Percentiles rank a stretch among this genome's conserved stretches.
Evolutionary conservation across 2,888 invertebrate species (phyloP).

Genomic region (Calliphora vomitoria): DNA sequence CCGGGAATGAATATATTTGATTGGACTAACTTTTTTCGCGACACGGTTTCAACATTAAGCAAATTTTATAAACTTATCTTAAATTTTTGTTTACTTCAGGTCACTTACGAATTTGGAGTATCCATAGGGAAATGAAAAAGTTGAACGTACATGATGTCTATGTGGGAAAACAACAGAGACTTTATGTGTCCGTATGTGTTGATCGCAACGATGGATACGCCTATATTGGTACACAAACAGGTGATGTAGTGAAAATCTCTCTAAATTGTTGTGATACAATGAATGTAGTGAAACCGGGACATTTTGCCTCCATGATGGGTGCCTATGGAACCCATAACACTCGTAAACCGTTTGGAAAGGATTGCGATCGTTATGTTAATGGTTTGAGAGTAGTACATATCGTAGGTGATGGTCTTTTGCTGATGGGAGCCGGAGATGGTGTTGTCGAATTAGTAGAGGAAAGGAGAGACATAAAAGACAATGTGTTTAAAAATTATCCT

Average conservation of each 20-base stretch:
- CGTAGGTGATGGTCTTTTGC: slow-evolving; percentile 87
- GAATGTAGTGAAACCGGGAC: slow-evolving; percentile 77
- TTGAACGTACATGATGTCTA: slow-evolving; percentile 90
- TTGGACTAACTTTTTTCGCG: too few relatives aligned
- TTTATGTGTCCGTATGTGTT: slow-evolving; percentile 90
- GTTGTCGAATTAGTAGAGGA: slow-evolving; percentile 90
- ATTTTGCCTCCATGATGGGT: slow-evolving; percentile 85
- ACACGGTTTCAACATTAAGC: too few relatives aligned
- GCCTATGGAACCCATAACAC: slow-evolving; percentile 85
- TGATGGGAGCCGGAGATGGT: slow-evolving; percentile 95
- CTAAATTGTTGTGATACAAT: slow-evolving; percentile 84
- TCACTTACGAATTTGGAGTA: slow-evolving; percentile 91
- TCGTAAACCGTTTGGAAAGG: slow-evolving; percentile 82
- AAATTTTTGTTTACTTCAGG: slow-evolving; percentile 80
- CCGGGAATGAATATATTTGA: too few relatives aligned
- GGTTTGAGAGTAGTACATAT: slow-evolving; percentile 88
- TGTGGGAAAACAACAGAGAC: slow-evolving; percentile 91
- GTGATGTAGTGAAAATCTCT: slow-evolving; percentile 84
- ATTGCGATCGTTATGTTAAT: slow-evolving; percentile 83
- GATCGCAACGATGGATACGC: slow-evolving; percentile 89
- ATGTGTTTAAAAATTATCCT: slow-evolving; percentile 82
- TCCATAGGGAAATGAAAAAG: slow-evolving; percentile 89
- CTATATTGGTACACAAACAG: slow-evolving; percentile 95
- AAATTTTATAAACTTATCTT: too few relatives aligned
- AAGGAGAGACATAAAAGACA: slow-evolving; percentile 83